Evolutionary conservation across 1,140 invertebrate species (phyloP).

Genomic region (Pinna nobilis): DNA sequence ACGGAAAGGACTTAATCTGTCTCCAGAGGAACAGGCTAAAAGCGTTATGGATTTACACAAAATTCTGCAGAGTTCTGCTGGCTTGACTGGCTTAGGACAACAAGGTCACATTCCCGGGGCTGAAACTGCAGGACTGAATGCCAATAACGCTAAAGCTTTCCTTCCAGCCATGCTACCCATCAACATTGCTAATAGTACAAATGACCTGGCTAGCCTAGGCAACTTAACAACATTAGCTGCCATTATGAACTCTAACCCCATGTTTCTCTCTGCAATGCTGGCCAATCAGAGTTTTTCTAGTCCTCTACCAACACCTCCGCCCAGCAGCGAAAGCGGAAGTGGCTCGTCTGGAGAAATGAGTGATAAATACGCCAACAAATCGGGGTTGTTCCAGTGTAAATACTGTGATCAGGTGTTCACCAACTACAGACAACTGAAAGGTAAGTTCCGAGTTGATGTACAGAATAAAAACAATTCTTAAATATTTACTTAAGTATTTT

Average conservation of each 20-base stretch:
- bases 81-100: neutral
- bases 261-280: constrained; percentile 24
- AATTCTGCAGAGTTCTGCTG: constrained; percentile 44
- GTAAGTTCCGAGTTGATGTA: constrained; percentile 53
- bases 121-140: constrained; percentile 28
- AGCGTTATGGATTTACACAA: constrained; percentile 44
- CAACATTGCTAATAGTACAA: neutral
- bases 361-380: constrained; percentile 77
- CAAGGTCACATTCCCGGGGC: neutral
- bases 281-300: constrained; percentile 33
- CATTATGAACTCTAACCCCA: constrained; percentile 36
- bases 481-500: too few relatives aligned
- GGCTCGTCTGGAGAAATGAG: constrained; percentile 34
- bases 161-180: constrained; percentile 33
- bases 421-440: constrained; percentile 81
- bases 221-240: constrained; percentile 25
- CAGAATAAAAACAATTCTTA: too few relatives aligned
- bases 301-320: constrained; percentile 40
- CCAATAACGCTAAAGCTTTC: constrained; percentile 29
- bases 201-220: constrained; percentile 5
- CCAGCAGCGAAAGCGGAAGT: constrained; percentile 30
- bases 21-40: constrained; percentile 29
- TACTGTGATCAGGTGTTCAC: constrained; percentile 89
- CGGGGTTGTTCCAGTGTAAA: constrained; percentile 84
- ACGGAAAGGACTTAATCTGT: constrained; percentile 16